Evolutionary conservation across 1,140 invertebrate species (phyloP), one percentile per base, ranked within the genome.

Genomic region (Meloidogyne exigua): DNA sequence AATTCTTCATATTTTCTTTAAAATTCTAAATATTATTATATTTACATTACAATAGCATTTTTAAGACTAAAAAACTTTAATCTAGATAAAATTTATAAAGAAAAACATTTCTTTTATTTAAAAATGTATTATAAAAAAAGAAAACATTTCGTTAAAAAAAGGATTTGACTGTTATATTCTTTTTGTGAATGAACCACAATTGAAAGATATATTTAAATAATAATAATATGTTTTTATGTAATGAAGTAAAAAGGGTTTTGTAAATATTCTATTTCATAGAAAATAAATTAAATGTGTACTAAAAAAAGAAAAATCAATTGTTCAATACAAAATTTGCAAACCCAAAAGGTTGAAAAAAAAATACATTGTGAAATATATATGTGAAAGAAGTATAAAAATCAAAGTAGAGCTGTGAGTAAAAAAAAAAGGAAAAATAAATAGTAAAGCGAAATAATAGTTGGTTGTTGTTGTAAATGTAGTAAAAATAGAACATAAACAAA

Each of bases 61-160:
- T n/a, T n/a, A n/a, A n/a, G n/a, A n/a, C n/a, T n/a, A n/a, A n/a
- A n/a, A n/a, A n/a, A n/a, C n/a, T n/a, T n/a, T n/a, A n/a, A n/a
- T n/a, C n/a, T n/a, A n/a, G n/a, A n/a, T n/a, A n/a, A n/a, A n/a
- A n/a, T n/a, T n/a, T n/a, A n/a, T n/a, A n/a, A 44, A 57, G 21
- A 57, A 57, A 57, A 57, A n/a, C 49, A 57, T 57, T n/a, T 44
- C 42, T 44, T 57, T 57, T n/a, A n/a, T 57, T 57, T n/a, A 57
- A 57, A 57, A n/a, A 57, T 57, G n/a, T 57, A 57, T 57, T n/a
- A 57, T n/a, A n/a, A 57, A n/a, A 57, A 7, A 21, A 57, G 21
- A 57, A 3, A 57, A 18, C 18, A 13, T 49, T 49, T 13, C n/a
- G n/a, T n/a, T n/a, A n/a, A n/a, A 12, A 5, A 7, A 57, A 57